phyloP scores from a whole-genome alignment of 1,140 invertebrate species.

The Microvelia longipes region DNA sequence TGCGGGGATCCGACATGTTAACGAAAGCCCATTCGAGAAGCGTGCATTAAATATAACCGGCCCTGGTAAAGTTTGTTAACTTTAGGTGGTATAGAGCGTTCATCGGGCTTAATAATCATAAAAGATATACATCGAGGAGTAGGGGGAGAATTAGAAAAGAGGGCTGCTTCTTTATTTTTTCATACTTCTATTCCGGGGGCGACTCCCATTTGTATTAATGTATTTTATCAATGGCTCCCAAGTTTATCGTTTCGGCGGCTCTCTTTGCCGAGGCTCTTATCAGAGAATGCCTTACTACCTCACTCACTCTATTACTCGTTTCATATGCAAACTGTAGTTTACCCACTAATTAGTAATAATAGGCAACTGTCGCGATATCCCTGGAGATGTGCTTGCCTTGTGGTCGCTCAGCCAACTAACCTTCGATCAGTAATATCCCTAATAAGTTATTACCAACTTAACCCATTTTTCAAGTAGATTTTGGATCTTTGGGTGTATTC shows the following conservation, averaged over 20 bases:
- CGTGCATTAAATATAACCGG: conserved; percentile 19
- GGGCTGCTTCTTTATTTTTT: conserved; percentile 26
- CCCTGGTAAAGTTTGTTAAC: conserved; percentile 18
- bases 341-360: conserved; percentile 23
- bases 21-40: background rate
- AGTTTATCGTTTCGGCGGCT: conserved; percentile 22
- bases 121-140: conserved; percentile 21
- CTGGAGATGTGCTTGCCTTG: no score
- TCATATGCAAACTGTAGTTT: conserved; percentile 22
- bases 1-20: background rate
- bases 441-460: no score
- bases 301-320: conserved; percentile 9
- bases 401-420: no score
- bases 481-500: no score
- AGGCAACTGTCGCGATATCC: no score
- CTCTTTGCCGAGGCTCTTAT: conserved; percentile 8
- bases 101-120: conserved; percentile 25
- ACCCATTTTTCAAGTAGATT: no score
- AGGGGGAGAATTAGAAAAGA: conserved; percentile 21
- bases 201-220: conserved; percentile 27
- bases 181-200: conserved; percentile 25
- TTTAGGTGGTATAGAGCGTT: conserved; percentile 11
- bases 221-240: conserved; percentile 27
- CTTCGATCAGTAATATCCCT: no score
- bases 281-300: background rate